A percentile compares a stretch with the other conserved stretches of the same genome.
Conservation (phyloP, 1,140 invertebrate species). For the Forficula auricularia region DNA sequence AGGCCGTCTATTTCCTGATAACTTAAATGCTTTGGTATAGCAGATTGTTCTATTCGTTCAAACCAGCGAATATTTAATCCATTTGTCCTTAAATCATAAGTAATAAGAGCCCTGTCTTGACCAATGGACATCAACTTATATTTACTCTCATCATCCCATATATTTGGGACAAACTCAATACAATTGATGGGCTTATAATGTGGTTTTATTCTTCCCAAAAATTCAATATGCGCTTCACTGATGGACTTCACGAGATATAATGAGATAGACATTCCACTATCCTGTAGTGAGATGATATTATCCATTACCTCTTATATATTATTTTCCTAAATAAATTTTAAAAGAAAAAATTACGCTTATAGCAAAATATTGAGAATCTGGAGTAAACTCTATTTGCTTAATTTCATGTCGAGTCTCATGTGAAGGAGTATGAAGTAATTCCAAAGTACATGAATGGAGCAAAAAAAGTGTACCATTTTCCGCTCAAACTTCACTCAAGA, state of each 20-base stretch:
- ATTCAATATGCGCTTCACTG: constrained; percentile 25
- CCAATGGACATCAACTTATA: constrained; percentile 37
- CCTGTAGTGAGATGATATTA: constrained; percentile 22
- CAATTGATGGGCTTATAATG: constrained; percentile 35
- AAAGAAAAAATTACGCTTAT: background rate
- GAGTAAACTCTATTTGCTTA: background rate
- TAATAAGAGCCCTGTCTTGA: constrained; percentile 40
- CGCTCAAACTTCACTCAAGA: constrained; percentile 13
- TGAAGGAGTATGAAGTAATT: constrained; percentile 27
- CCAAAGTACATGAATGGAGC: constrained; percentile 35
- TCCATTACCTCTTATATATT: constrained; percentile 5
- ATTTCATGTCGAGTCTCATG: background rate
- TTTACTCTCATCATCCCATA: constrained; percentile 9
- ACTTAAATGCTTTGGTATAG: constrained; percentile 34
- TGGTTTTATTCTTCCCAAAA: constrained; percentile 35
- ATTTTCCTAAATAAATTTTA: background rate
- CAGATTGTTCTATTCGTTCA: constrained; percentile 39
- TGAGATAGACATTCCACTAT: constrained; percentile 28
- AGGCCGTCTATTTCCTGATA: constrained; percentile 19
- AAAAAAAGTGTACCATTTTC: constrained; percentile 29
- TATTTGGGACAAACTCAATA: constrained; percentile 28
- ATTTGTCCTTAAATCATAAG: constrained; percentile 44
- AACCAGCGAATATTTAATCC: constrained; percentile 24
- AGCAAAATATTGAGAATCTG: background rate
- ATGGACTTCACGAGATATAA: constrained; percentile 30